Percentiles rank a stretch among this genome's conserved stretches.
These are phyloP conservation scores for Camponotus vicinus DNA, from an alignment of 1,140 invertebrate genomes.

Conservation along the genomic window DNA sequence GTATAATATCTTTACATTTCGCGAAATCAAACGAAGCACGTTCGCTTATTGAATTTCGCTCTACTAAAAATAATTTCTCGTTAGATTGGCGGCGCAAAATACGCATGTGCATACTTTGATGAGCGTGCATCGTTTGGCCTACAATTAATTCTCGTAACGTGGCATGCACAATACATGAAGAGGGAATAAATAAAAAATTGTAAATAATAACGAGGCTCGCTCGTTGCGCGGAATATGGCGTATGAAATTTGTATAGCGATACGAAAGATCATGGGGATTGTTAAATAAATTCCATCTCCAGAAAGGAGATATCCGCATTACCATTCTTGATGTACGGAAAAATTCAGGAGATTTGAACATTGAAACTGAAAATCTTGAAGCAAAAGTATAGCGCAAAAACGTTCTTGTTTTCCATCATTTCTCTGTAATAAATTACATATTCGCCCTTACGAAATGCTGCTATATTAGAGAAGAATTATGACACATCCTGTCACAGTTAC, in stretches of 20 bases:
- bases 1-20: conserved; percentile 21
- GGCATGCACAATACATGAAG: not conserved
- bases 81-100: not conserved
- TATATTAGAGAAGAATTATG: not conserved
- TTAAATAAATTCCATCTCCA: conserved; percentile 53
- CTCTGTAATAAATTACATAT: conserved; percentile 6
- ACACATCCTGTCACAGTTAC: not conserved
- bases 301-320: conserved; percentile 20
- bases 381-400: not conserved
- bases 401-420: not conserved
- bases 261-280: conserved; percentile 42
- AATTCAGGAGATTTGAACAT: conserved; percentile 38
- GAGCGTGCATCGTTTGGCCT: conserved; percentile 44
- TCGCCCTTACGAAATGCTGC: not conserved
- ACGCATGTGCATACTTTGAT: conserved; percentile 28
- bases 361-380: conserved; percentile 19
- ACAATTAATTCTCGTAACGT: conserved; percentile 57
- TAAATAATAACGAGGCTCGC: conserved; percentile 49
- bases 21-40: conserved; percentile 9
- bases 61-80: conserved; percentile 54
- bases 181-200: conserved; percentile 48
- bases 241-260: conserved; percentile 33
- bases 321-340: conserved; percentile 20
- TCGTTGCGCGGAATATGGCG: conserved; percentile 6
- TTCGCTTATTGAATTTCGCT: conserved; percentile 22